phyloP scores from a whole-genome alignment of 2,888 invertebrate genomes.

The Barypeithes pellucidus region DNA sequence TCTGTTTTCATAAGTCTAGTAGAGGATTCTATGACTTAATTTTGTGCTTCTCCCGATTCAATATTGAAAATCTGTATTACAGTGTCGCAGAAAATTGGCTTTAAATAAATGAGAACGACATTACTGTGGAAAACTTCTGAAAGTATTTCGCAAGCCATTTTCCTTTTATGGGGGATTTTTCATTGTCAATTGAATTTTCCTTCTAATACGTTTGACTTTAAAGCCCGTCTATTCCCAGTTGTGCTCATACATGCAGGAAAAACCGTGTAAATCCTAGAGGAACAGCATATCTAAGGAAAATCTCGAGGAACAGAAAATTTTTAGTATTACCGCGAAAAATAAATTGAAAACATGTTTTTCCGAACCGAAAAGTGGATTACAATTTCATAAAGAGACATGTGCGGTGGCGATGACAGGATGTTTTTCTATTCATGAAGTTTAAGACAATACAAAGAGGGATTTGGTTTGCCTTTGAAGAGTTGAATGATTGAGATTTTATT shows the following conservation, averaged over 20 bases:
- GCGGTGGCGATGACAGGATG: constrained; percentile 35
- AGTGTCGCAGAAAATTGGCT: constrained; percentile 3
- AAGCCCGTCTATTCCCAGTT: constrained; percentile 51
- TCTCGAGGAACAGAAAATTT: constrained; percentile 40
- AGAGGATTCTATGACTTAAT: no score
- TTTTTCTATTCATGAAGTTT: constrained; percentile 24
- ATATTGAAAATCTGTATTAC: not conserved
- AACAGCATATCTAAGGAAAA: constrained; percentile 48
- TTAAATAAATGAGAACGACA: constrained; percentile 13
- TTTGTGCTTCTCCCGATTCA: no score
- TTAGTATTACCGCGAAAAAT: constrained; percentile 46
- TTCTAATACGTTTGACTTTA: constrained; percentile 61
- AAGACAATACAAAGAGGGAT: constrained; percentile 18
- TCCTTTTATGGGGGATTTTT: constrained; percentile 57
- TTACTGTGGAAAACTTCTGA: constrained; percentile 7
- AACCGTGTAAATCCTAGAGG: constrained; percentile 51
- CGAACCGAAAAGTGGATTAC: constrained; percentile 44
- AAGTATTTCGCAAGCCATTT: constrained; percentile 47
- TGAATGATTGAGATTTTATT: not conserved
- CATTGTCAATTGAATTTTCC: constrained; percentile 62
- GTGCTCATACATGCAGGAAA: constrained; percentile 39
- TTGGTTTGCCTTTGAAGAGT: constrained; percentile 3
- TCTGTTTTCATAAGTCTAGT: no score
- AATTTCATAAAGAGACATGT: constrained; percentile 32
- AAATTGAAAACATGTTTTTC: constrained; percentile 49